Evolutionary conservation across 2,113 vertebrate genomes (phyloP).

Genomic region (Geothlypis trichas): DNA sequence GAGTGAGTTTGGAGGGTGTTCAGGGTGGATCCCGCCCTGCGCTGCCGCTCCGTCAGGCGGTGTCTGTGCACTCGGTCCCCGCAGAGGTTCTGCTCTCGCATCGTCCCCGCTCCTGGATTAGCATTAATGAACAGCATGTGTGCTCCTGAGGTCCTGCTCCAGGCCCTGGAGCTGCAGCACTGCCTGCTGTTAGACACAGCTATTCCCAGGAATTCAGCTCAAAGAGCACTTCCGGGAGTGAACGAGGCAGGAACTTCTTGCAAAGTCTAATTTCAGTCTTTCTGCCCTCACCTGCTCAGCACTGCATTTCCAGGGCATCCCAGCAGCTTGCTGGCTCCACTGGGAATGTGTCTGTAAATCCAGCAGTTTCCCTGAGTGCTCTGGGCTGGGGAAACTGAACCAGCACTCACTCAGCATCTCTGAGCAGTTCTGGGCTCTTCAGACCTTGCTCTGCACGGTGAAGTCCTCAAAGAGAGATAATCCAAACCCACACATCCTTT

Average conservation of each 20-base stretch:
- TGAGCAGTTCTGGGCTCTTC: neutral
- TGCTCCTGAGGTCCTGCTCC: neutral
- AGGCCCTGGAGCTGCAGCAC: neutral
- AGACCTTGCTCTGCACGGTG: neutral
- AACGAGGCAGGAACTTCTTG: neutral
- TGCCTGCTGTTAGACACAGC: neutral
- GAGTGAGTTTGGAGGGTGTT: neutral
- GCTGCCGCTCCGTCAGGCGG: neutral
- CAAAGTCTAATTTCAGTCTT: neutral
- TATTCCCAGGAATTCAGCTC: neutral
- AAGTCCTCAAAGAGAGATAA: neutral
- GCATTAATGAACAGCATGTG: conserved; percentile 49
- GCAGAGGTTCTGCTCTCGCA: neutral
- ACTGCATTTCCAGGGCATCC: neutral
- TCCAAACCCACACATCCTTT: neutral
- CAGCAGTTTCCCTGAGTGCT: neutral
- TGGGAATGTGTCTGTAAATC: neutral
- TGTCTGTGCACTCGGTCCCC: conserved; percentile 9
- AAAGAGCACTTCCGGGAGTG: neutral
- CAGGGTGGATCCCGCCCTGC: neutral
- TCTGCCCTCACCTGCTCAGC: neutral
- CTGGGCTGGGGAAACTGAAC: neutral
- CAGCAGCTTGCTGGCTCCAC: neutral
- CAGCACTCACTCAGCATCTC: neutral
- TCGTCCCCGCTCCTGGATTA: conserved; percentile 11